Conservation (phyloP, 53 echinoderm and acorn worm genomes). For the Arbacia lixula region DNA sequence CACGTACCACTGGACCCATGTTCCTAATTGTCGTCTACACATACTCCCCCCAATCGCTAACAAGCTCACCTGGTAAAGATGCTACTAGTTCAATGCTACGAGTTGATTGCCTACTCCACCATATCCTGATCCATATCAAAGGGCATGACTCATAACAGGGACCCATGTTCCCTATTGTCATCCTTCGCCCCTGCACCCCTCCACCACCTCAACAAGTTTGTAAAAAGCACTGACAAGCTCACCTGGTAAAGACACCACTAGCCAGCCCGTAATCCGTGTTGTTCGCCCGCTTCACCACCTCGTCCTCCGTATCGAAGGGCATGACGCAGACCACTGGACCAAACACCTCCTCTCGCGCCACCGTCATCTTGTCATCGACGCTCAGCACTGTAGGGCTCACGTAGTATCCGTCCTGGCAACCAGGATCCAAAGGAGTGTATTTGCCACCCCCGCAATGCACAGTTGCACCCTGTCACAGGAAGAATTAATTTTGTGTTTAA, state of each 20-base stretch:
- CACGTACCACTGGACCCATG: no score
- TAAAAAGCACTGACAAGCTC: conserved; percentile 13
- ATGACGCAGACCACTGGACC: conserved; percentile 86
- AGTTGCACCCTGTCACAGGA: conserved; percentile 87
- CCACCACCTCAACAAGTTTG: no score
- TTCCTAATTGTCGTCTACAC: no score
- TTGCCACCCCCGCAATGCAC: conserved; percentile 88
- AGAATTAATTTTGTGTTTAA: no score
- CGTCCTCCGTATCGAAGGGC: conserved; percentile 87
- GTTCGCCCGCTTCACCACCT: conserved; percentile 83
- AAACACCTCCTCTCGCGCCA: conserved; percentile 86
- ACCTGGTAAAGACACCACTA: conserved; percentile 95
- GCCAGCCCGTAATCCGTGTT: conserved; percentile 87
- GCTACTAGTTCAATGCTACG: conserved; percentile 86
- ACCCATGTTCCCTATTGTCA: no score
- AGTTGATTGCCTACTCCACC: conserved; percentile 74
- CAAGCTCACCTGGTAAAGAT: conserved; percentile 88
- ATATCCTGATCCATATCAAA: conserved; percentile 88
- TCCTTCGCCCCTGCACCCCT: no score
- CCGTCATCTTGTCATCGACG: conserved; percentile 87
- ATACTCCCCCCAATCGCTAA: no score
- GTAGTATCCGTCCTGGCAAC: conserved; percentile 70
- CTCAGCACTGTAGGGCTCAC: conserved; percentile 85
- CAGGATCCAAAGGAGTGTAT: conserved; percentile 71
- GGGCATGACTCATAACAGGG: no score